phyloP scores from a whole-genome alignment of 2,797 vertebrate genomes.

The Myotis pilosus region DNA sequence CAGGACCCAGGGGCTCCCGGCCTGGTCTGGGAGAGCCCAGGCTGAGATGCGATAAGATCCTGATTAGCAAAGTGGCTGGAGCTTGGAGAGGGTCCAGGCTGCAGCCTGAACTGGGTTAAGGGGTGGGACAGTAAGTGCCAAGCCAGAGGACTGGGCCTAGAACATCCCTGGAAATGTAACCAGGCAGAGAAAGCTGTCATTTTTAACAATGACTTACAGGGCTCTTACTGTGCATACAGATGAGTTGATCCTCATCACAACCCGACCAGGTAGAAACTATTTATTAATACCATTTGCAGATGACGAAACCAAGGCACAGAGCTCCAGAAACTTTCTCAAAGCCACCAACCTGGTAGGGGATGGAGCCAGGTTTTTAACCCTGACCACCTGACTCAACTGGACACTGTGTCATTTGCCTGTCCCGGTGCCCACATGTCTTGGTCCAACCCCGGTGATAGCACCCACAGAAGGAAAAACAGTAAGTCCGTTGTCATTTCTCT shows the following conservation, averaged over 20 bases:
- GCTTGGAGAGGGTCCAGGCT: not conserved
- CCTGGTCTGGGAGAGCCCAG: constrained; percentile 46
- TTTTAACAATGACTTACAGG: not conserved
- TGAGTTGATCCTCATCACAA: not conserved
- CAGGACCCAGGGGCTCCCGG: not conserved
- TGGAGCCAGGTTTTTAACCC: not conserved
- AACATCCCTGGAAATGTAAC: not conserved
- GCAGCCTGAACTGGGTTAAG: not conserved
- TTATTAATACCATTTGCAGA: not conserved
- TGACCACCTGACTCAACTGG: not conserved
- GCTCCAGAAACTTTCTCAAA: not conserved
- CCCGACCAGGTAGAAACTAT: not conserved
- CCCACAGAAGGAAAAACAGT: not conserved
- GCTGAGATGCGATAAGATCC: constrained; percentile 54
- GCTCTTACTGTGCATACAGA: not conserved
- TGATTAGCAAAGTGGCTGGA: constrained; percentile 39
- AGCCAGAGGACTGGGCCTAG: not conserved
- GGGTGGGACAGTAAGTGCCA: not conserved
- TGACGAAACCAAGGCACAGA: not conserved
- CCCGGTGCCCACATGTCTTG: not conserved
- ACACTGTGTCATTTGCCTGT: not conserved
- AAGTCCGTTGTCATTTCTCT: not conserved
- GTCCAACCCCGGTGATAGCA: not conserved
- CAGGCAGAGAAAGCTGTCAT: not conserved
- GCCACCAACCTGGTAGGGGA: not conserved